Evolutionary conservation across 2,113 vertebrate species (phyloP).

Genomic region (Smithornis capensis): DNA sequence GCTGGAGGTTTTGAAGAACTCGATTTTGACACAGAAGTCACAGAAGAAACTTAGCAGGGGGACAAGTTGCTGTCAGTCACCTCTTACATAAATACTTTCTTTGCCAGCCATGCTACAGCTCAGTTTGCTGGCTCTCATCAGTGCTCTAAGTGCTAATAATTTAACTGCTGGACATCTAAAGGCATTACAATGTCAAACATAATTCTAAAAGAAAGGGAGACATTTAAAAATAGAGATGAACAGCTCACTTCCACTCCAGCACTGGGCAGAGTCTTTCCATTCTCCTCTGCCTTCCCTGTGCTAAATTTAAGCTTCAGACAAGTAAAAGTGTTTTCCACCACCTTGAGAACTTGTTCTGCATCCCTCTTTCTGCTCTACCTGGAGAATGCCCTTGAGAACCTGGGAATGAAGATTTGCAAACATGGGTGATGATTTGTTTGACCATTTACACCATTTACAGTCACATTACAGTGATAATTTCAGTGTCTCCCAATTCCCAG

Average conservation of each 20-base stretch:
- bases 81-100: not conserved
- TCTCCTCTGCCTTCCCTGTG: not conserved
- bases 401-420: not conserved
- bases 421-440: not conserved
- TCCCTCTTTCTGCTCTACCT: not conserved
- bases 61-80: not conserved
- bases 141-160: not conserved
- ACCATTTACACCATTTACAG: no score
- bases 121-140: not conserved
- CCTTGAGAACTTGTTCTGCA: not conserved
- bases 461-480: no score
- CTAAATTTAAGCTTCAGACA: not conserved
- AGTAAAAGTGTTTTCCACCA: not conserved
- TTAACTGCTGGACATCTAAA: not conserved
- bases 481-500: not conserved
- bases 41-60: not conserved
- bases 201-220: not conserved
- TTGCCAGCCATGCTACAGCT: not conserved
- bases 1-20: slow-evolving; percentile 4
- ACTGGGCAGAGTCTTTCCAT: not conserved
- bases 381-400: not conserved
- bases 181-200: not conserved
- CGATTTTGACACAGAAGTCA: slow-evolving; percentile 48
- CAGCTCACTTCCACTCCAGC: not conserved
- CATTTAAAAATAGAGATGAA: not conserved